Conservation (phyloP, 2,797 vertebrate genomes). For the Vespertilio murinus region DNA sequence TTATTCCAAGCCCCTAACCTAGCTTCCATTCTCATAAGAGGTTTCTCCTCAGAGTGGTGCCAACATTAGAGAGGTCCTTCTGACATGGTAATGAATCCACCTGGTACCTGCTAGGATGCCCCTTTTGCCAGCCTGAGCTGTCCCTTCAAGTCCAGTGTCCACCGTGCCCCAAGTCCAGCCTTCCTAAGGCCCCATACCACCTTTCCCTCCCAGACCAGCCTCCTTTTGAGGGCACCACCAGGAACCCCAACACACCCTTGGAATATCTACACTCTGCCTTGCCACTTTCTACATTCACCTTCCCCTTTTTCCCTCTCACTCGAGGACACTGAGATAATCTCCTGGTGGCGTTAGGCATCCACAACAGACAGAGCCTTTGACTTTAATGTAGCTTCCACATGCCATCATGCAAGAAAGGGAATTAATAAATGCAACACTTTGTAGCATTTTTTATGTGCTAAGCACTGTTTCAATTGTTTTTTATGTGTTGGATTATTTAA, state of each 20-base stretch:
- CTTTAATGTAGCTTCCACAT: neutral
- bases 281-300: neutral
- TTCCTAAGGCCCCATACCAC: neutral
- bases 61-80: neutral
- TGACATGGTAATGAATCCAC: neutral
- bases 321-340: neutral
- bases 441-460: neutral
- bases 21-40: neutral
- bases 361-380: constrained; percentile 16
- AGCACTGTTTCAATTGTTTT: neutral
- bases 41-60: neutral
- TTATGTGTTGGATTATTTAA: neutral
- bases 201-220: neutral
- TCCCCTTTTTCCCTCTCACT: neutral
- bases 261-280: neutral
- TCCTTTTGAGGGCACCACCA: neutral
- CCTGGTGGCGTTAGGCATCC: neutral
- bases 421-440: neutral
- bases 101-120: neutral
- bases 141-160: neutral
- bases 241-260: neutral
- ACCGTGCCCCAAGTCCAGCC: neutral
- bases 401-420: neutral
- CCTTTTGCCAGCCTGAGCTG: neutral
- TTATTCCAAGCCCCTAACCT: neutral